Base-by-base conservation (phyloP, 2,888 invertebrate genomes). In the Schrankia costaestrigalis region DNA sequence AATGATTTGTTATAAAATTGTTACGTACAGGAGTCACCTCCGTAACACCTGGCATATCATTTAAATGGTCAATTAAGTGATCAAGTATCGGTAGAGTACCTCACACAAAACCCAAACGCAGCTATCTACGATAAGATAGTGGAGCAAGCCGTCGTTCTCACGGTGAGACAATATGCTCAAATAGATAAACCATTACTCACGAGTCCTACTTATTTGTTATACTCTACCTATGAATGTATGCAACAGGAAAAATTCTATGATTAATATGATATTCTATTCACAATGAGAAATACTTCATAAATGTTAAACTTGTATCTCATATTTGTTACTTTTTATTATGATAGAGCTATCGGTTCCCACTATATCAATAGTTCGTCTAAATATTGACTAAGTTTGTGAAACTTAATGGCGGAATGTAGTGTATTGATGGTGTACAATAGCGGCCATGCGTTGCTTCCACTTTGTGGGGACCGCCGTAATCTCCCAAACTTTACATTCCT, bases 401-500 rank as follows among this genome's bases (percentile, higher is more conserved):
- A 30, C 35, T 35, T 18, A 27, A 36, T 27, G 28, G 39, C 34
- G 46, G 59, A 46, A 46, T 45, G 37, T 45, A 26, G 22, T 19
- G 31, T 40, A 46, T 45, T 46, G 51, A 45, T 24, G 44, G 43
- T 46, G 45, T 30, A 58, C 57, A 63, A 64, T 57, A 39, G 41
- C 52, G 48, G 35, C 41, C 39, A 31, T 38, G 35, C 34, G 11
- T 12, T 29, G 37, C 9, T 18, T 5, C n/a, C 14, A 26, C 59
- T 51, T 58, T 59, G 62, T 55, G 42, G 39, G 48, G 56, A 4
- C 57, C 56, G 54, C 51, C 50, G 45, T 84, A 84, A 85, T 84
- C 84, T 78, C 72, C 67, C 30, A 49, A 63, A 75, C 77, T 65
- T 57, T 58, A 69, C 81, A 85, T 85, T 84, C 84, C 84, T 84